Evolutionary conservation across 2,113 vertebrate species (phyloP), one percentile per base, ranked within the genome.

Genomic region (Phoxinus phoxinus): DNA sequence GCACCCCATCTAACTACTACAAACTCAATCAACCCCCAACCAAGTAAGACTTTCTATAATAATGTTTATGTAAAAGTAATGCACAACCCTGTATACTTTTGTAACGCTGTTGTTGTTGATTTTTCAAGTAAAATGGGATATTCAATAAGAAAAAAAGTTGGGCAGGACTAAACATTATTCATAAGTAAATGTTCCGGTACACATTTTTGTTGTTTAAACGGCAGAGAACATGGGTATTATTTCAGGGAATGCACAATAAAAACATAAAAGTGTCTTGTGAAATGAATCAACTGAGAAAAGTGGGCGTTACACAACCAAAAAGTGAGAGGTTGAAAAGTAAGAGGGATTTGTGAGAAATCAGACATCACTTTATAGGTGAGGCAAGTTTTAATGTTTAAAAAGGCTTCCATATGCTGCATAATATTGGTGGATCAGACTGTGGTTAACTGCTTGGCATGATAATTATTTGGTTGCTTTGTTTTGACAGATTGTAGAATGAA

Each of bases 401-500:
- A 67, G 27, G 17, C 3, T 0, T 17, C 35, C 15, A 67, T 32
- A 67, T 67, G 65, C 65, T 35, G 30, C 65, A 67, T 37, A 32
- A 69, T 11, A 8, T 71, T 37, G 32, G 19, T 5, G 9, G 32
- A 71, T 37, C 19, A 23, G 19, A 37, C 3, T 69, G 32, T 21
- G 30, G 30, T 69, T 37, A 37, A 37, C 35, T 71, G 19, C 9
- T 71, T 23, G 30, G 19, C 9, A 71, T 71, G 35, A 71, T 71
- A 19, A 37, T n/a, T 41, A 71, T 27, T 10, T 32, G 15, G 15
- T 53, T 76, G 17, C 21, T 44, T 27, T 80, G 32, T 86, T 87
- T 86, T 86, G 13, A 32, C 85, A 95, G 94, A 86, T 13, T 95
- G 93, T 51, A 86, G 87, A 19, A 56, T 94, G 5, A 89, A 91